Percentiles rank a stretch among this genome's conserved stretches.
These are phyloP conservation scores for Numida meleagris DNA, from an alignment of 2,113 vertebrate genomes.

Conservation along the genomic window DNA sequence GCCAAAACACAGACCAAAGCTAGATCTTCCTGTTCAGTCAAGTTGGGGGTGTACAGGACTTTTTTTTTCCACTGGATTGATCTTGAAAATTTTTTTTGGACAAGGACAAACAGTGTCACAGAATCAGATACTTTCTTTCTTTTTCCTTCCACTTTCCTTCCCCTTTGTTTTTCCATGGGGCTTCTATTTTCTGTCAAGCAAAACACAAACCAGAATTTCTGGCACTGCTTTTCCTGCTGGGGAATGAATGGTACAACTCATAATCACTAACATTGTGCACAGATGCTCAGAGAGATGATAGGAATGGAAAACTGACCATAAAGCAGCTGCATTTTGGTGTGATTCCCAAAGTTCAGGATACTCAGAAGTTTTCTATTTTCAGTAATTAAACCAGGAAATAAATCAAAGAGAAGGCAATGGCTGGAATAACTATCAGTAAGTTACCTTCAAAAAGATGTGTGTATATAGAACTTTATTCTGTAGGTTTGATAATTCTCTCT, in stretches of 20 bases:
- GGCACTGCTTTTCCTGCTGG: conserved; percentile 21
- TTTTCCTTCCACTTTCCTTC: not conserved
- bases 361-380: conserved; percentile 28
- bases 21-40: not conserved
- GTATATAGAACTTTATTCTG: not conserved
- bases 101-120: not conserved
- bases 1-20: not conserved
- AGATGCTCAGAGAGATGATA: conserved; percentile 57
- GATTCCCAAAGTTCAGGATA: conserved; percentile 12
- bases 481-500: not conserved
- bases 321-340: conserved; percentile 54
- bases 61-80: not conserved
- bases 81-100: not conserved
- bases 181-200: conserved; percentile 16
- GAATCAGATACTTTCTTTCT: fast-evolving
- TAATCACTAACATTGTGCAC: conserved; percentile 55
- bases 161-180: not conserved
- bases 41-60: not conserved
- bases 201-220: conserved; percentile 53
- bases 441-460: not conserved
- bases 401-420: not conserved
- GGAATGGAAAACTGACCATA: conserved; percentile 59
- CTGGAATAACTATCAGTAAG: not conserved
- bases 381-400: conserved; percentile 42
- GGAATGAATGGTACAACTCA: conserved; percentile 41